Base-by-base conservation (phyloP, 2,797 vertebrate species). In the Phalanger gymnotis region DNA sequence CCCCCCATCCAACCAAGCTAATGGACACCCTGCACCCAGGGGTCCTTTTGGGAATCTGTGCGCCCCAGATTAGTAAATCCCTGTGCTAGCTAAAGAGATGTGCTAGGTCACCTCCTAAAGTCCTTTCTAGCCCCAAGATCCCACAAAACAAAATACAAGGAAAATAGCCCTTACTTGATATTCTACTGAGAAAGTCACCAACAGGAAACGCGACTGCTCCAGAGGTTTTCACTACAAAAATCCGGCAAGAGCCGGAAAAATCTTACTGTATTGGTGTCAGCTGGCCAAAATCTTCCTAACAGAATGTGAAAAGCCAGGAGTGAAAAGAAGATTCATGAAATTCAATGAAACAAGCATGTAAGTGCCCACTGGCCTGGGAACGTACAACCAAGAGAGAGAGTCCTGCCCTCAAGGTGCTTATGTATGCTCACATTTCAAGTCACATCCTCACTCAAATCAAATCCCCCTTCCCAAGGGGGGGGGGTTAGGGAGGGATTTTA, bases 381-480 rank as follows among this genome's bases (percentile, higher is more conserved):
- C 40, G 25, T 7, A 22, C 0, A 11, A 22, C 22, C 40, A 25
- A 11, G n/a, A 81, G 22, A 47, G n/a, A 81, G 19, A 25, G 22
- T 25, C 73, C 73, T 81, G 19, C 22, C 22, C 73, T 47, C 61
- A 66, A 66, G 31, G 58, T 16, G 12, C 31, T 66, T 81, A 55
- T 11, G 12, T 25, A 53, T 28, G 16, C 34, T 92, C 54, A 52
- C 51, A 92, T 95, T 92, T 73, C 73, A 93, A 10, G 11, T 73
- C 90, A 53, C n/a, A 47, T 47, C 9, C 52, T 95, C 81, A 91
- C 4, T 95, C 91, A 66, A 90, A 55, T 92, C 66, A 93, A 97
- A 6, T 22, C 54, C 34, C 54, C 66, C 27, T 27, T 87, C 89
- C 81, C 53, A 2, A 73, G 90, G 10, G 19, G n/a, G n/a, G n/a